Evolutionary conservation across 2,797 vertebrate genomes (phyloP).

Genomic region (Spondyliosoma cantharus): DNA sequence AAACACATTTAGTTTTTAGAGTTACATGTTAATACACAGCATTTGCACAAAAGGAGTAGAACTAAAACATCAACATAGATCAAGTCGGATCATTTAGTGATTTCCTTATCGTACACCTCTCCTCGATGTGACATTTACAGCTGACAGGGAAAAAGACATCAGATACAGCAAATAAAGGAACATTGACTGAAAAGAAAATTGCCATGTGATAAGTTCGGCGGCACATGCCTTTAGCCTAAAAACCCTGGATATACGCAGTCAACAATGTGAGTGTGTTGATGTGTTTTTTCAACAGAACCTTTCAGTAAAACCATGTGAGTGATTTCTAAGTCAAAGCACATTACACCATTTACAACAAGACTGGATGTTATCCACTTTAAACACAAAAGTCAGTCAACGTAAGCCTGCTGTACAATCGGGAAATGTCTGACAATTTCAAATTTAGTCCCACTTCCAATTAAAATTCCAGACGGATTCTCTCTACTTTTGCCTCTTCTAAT

Average conservation of each 20-base stretch:
- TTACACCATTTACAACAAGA: conserved; percentile 55
- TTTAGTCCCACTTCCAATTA: conserved; percentile 64
- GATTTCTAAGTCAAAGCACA: conserved; percentile 66
- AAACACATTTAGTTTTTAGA: conserved; percentile 74
- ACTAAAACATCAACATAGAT: conserved; percentile 81
- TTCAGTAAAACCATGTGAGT: conserved; percentile 48
- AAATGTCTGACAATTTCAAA: conserved; percentile 67
- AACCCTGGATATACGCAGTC: conserved; percentile 33
- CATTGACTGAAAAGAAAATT: conserved; percentile 27
- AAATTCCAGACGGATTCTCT: conserved; percentile 66
- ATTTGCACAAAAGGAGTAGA: conserved; percentile 78
- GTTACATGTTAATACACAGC: conserved; percentile 81
- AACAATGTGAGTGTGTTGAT: conserved; percentile 33
- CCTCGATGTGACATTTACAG: conserved; percentile 73
- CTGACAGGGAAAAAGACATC: conserved; percentile 43
- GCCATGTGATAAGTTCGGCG: conserved; percentile 41
- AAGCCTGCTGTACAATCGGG: conserved; percentile 61
- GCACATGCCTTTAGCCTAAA: conserved; percentile 49
- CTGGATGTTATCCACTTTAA: conserved; percentile 61
- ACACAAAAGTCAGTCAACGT: conserved; percentile 57
- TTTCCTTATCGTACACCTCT: conserved; percentile 68
- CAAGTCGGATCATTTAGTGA: conserved; percentile 46
- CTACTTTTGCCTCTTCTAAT: conserved; percentile 52
- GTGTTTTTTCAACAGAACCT: conserved; percentile 52
- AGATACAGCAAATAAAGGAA: conserved; percentile 51